Evolutionary conservation across 2,797 vertebrate species (phyloP), one percentile per base, ranked within the genome.

Genomic region (Discoglossus pictus): DNA sequence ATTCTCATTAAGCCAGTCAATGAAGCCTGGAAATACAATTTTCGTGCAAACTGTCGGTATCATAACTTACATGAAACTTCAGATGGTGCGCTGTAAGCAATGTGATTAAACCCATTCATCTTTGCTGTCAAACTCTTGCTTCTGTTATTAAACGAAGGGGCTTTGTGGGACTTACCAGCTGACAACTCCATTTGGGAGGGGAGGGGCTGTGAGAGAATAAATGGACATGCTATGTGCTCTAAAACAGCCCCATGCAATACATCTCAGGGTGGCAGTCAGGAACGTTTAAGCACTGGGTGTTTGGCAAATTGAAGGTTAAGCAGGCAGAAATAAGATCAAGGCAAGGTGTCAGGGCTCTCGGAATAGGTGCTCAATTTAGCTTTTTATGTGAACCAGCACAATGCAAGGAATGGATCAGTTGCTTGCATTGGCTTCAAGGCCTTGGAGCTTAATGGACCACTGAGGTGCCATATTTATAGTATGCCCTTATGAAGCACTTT

Each of bases 51-150:
- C 88, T 86, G 90, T 88, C 85, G 81, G 80, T 85, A 84, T 86
- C 85, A 86, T 87, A 87, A 89, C 84, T 86, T 90, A 88, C 81
- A 83, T n/a, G 75, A 82, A 88, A 83, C 82, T 87, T 83, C 81
- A 84, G 84, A 74, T 84, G 84, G 75, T 85, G 80, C 82, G 79
- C 82, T 82, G 80, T 80, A 77, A 82, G 77, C 78, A 48, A 74
- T 75, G 77, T 90, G 90, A 92, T 93, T 91, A 92, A 91, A 92
- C 80, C 81, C 79, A 88, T 92, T 92, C 73, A 88, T 92, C 90
- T 91, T 87, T 74, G 73, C 70, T 81, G 80, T 77, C 84, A 86
- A 74, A 21, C 13, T 38, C 72, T 78, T 0, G 12, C 75, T 80
- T 73, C 77, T 23, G 12, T 82, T 75, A 80, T 87, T 88, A 82